Conservation (phyloP, 2,797 vertebrate species). For the Gambelia wislizenii region DNA sequence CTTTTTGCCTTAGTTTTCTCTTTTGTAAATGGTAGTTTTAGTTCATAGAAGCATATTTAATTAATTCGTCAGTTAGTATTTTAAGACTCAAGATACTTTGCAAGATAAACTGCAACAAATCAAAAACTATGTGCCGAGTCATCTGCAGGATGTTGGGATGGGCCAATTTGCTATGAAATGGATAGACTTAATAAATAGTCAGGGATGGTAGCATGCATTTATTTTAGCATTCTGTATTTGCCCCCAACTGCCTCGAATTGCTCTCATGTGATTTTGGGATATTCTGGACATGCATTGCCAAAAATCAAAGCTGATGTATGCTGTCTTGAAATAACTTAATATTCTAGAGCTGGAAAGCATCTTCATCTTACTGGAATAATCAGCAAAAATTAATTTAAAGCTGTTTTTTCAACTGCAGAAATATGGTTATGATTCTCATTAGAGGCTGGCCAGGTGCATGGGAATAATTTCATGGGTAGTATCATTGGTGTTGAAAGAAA, state of each 20-base stretch:
- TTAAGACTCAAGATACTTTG: neutral
- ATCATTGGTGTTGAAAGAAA: neutral
- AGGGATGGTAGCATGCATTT: neutral
- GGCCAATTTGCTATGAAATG: slow-evolving; percentile 1
- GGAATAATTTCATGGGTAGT: neutral
- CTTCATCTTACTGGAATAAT: neutral
- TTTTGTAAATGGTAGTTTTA: neutral
- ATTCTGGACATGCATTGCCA: neutral
- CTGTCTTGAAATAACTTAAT: neutral
- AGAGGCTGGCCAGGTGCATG: neutral
- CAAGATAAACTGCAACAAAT: neutral
- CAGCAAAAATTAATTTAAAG: neutral
- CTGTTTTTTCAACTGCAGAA: neutral
- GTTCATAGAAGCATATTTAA: neutral
- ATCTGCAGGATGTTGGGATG: neutral
- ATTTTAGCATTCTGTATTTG: neutral
- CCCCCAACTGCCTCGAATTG: neutral
- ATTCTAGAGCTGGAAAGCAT: neutral
- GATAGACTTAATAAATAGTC: neutral
- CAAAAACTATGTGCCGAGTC: neutral
- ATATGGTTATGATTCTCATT: neutral
- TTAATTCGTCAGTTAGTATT: neutral
- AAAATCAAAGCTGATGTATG: slow-evolving; percentile 6
- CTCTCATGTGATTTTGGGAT: slow-evolving; percentile 12
- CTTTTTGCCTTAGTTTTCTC: neutral